phyloP scores from a whole-genome alignment of 2,888 invertebrate genomes.

The Agrilus mali region DNA sequence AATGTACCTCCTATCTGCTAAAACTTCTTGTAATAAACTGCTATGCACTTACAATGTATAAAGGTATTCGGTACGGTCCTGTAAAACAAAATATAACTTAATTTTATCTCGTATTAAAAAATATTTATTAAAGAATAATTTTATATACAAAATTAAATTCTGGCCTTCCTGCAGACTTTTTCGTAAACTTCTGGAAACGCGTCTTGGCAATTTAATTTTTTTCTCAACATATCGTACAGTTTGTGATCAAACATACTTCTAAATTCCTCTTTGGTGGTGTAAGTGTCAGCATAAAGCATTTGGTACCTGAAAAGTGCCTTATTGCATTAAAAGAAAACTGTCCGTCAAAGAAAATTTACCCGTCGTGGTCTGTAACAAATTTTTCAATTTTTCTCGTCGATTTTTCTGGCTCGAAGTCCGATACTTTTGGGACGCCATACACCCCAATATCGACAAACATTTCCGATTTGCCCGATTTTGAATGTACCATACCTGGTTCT shows the following conservation, averaged over 20 bases:
- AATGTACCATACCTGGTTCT: constrained; percentile 59
- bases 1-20: too few relatives aligned
- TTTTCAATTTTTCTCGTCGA: constrained; percentile 55
- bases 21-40: too few relatives aligned
- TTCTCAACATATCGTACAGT: constrained; percentile 55
- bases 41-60: too few relatives aligned
- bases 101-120: too few relatives aligned
- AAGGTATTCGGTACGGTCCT: too few relatives aligned
- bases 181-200: constrained; percentile 76
- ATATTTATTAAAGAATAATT: too few relatives aligned
- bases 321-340: not conserved
- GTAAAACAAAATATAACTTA: too few relatives aligned
- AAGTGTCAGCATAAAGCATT: constrained; percentile 77
- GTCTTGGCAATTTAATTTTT: constrained; percentile 44
- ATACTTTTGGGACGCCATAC: constrained; percentile 60
- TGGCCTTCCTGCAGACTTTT: constrained; percentile 49
- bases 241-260: constrained; percentile 67
- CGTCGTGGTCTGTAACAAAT: constrained; percentile 53
- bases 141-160: constrained; percentile 27
- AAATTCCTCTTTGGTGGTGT: constrained; percentile 61
- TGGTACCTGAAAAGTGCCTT: constrained; percentile 45
- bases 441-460: constrained; percentile 74
- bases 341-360: too few relatives aligned
- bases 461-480: constrained; percentile 29
- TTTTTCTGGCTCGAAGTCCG: constrained; percentile 45